Evolutionary conservation across 2,888 invertebrate species (phyloP).

Genomic region (Diaphora mendica): DNA sequence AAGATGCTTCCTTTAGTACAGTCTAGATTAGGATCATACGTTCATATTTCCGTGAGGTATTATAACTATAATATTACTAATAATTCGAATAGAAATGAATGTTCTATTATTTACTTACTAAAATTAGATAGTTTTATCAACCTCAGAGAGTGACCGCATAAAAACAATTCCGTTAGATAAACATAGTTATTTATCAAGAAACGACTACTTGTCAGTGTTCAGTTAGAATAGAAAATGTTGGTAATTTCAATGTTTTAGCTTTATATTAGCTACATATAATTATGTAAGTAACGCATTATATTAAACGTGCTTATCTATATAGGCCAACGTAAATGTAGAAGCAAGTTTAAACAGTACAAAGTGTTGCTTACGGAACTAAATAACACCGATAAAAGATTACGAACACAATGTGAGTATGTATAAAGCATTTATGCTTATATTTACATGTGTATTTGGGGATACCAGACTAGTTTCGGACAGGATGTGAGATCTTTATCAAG

Average conservation of each 20-base stretch:
- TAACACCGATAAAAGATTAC: not conserved
- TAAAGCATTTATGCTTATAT: not conserved
- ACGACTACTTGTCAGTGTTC: constrained; percentile 26
- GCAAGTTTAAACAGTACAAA: not conserved
- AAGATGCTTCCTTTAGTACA: too few species aligned
- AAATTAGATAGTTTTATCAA: constrained; percentile 27
- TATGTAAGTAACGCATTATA: not conserved
- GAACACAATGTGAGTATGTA: not conserved
- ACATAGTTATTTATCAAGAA: constrained; percentile 31
- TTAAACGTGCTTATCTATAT: not conserved
- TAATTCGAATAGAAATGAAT: not conserved
- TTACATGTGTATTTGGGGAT: not conserved
- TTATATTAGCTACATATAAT: not conserved
- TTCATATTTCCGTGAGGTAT: not conserved
- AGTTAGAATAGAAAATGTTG: not conserved
- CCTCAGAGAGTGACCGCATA: constrained; percentile 14
- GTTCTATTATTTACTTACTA: constrained; percentile 20
- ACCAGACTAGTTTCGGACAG: not conserved
- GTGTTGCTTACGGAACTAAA: not conserved
- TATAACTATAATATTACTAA: not conserved
- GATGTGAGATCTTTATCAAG: not conserved
- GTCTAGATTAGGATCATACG: not conserved
- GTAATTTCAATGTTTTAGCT: not conserved
- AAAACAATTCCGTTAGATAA: constrained; percentile 39
- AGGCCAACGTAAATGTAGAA: not conserved